phyloP scores from a whole-genome alignment of 2,113 vertebrate genomes.

The Phrynocephalus versicolor region DNA sequence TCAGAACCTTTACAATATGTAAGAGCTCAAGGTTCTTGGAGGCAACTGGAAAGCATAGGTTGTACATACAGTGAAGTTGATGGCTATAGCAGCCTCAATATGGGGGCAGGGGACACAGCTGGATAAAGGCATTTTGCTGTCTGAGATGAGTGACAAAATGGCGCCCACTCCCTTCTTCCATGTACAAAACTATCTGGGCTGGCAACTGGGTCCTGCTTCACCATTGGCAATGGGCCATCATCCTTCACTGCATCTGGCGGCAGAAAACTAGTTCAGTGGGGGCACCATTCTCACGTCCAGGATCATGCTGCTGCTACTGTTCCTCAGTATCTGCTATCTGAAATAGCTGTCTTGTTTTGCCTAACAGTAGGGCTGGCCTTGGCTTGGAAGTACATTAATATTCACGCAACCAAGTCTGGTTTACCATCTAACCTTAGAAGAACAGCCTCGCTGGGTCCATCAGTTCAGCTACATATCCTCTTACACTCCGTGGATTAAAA shows the following conservation, averaged over 20 bases:
- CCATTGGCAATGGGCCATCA: no score
- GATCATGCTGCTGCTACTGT: no score
- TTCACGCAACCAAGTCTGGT: no score
- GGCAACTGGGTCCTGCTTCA: background rate
- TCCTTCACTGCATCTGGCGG: no score
- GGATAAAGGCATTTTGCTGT: background rate
- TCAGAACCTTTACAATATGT: background rate
- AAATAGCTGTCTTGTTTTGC: no score
- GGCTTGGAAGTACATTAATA: no score
- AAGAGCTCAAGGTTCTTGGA: background rate
- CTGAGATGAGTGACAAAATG: background rate
- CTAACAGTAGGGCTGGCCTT: no score
- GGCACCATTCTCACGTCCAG: no score
- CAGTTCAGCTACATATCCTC: background rate
- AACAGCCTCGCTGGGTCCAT: background rate
- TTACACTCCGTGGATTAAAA: background rate
- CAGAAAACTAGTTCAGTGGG: no score
- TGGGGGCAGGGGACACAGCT: background rate
- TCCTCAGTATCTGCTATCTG: no score
- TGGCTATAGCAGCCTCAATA: background rate
- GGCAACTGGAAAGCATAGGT: background rate
- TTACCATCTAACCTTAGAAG: background rate
- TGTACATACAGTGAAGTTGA: no score
- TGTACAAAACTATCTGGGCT: background rate
- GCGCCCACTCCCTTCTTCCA: background rate